Percentiles rank a stretch among this genome's conserved stretches.
phyloP scores from a whole-genome alignment of 2,888 invertebrate species.

The Hypolimnas misippus region DNA sequence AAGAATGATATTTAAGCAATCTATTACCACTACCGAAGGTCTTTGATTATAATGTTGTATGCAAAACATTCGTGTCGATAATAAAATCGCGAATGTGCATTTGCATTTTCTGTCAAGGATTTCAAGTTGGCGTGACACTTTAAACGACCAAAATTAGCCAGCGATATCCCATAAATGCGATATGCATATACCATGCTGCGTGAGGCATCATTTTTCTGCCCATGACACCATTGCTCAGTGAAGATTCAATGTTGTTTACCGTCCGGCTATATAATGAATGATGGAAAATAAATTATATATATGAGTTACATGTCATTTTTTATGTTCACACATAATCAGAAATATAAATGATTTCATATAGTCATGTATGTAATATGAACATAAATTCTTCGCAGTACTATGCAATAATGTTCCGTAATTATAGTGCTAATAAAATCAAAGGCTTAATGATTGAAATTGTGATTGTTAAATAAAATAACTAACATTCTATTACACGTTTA shows the following conservation, averaged over 20 bases:
- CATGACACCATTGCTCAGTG: conserved; percentile 61
- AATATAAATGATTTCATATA: background rate
- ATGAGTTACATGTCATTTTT: too few species aligned
- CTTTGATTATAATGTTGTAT: background rate
- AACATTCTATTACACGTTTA: too few species aligned
- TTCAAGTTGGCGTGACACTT: conserved; percentile 25
- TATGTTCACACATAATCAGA: background rate
- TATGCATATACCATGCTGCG: background rate
- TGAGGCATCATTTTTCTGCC: conserved; percentile 53
- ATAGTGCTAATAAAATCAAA: too few species aligned
- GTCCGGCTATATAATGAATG: background rate
- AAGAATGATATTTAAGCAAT: background rate
- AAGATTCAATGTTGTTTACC: conserved; percentile 25
- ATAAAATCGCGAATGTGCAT: conserved; percentile 3
- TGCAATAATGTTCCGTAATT: background rate
- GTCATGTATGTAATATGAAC: background rate
- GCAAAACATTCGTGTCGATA: background rate
- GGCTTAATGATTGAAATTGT: too few species aligned
- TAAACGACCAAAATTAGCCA: conserved; percentile 9
- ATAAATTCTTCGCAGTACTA: background rate
- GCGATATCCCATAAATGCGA: conserved; percentile 1
- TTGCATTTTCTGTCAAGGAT: conserved; percentile 46
- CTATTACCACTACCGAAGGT: background rate
- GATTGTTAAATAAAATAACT: too few species aligned
- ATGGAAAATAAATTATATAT: too few species aligned